phyloP scores from a whole-genome alignment of 2,113 vertebrate species.

The Arvicanthis niloticus region DNA sequence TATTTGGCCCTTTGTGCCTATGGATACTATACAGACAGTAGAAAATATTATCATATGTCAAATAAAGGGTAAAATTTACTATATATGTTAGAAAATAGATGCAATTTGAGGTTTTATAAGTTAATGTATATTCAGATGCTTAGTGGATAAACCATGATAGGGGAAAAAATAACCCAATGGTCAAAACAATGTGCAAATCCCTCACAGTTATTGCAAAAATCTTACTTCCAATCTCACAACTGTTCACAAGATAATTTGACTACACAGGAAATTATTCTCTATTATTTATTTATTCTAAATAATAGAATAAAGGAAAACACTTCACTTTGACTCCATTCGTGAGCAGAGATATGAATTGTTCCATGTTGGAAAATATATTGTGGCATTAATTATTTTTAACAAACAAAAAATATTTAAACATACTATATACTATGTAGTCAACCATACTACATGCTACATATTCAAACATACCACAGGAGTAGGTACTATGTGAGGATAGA shows the following conservation, averaged over 20 bases:
- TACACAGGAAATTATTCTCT: too few relatives aligned
- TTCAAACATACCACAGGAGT: background rate
- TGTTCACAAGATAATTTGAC: background rate
- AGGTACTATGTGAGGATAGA: background rate
- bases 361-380: background rate
- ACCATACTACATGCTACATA: background rate
- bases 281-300: background rate
- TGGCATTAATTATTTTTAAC: background rate
- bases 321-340: background rate
- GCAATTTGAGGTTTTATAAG: background rate
- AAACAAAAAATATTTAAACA: background rate
- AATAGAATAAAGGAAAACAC: background rate
- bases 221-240: too few relatives aligned
- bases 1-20: background rate
- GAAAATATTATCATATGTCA: background rate
- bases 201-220: background rate
- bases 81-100: background rate
- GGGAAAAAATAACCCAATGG: background rate
- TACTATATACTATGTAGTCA: too few relatives aligned
- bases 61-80: too few relatives aligned
- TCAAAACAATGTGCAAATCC: background rate
- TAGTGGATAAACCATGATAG: background rate
- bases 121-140: background rate
- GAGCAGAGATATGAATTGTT: background rate
- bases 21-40: background rate